Evolutionary conservation across 92 coral and sea anemone species (phyloP), one percentile per base, ranked within the genome.

Genomic region (Palythoa grandiflora): DNA sequence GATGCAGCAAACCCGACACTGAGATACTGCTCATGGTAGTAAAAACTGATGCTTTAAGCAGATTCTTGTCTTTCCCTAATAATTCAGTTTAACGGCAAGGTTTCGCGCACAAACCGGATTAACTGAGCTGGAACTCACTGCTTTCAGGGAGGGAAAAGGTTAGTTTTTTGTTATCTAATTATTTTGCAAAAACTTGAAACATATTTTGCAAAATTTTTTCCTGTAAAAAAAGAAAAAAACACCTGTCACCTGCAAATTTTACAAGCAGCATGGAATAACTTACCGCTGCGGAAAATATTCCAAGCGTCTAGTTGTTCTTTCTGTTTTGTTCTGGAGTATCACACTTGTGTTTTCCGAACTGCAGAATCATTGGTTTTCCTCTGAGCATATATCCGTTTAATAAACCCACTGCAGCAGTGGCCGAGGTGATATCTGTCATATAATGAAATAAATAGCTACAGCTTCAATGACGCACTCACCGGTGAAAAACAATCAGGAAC

Each of bases 301-400:
- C 75, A 35, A 35, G 20, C 36, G 19, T 19, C 75, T 81, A 36
- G 51, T 78, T 68, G 10, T 68, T 57, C 44, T 36, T 20, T 40
- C 20, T 75, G 6, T 71, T 17, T 19, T 80, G 13, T 12, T 78
- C 40, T 36, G 10, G 75, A 17, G 89, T 72, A 14, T 88, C 89
- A 8, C 86, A 54, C 53, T 57, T 88, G 83, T 92, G 90, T 84
- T 83, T 83, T 17, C 99, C 99, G 90, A 90, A 97, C 87, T 95
- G 97, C 39, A 97, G 92, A 19, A 97, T 97, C 8, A 97, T 87
- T 6, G 99, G 98, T 78, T 92, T 94, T 14, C 96, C 97, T 77
- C 88, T 93, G 80, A 97, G 92, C 65, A 75, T 59, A 52, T 93
- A 97, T 19, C 99, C 99, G 85, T 94, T 97, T 38, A 95, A 90